Evolutionary conservation across 2,797 vertebrate species (phyloP), one percentile per base, ranked within the genome.

Genomic region (Dicrostonyx torquatus): DNA sequence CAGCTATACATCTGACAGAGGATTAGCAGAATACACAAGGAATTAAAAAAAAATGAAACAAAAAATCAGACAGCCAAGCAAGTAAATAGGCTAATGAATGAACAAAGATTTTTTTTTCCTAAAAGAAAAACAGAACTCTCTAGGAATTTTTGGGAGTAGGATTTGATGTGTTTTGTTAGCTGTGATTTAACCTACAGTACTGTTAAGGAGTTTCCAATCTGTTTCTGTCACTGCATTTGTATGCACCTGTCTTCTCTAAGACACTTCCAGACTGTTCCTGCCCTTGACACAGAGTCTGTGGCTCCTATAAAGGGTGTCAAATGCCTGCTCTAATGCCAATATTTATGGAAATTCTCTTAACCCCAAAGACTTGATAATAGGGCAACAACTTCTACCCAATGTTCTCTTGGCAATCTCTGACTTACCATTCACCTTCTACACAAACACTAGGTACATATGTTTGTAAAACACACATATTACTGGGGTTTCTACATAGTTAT

Each of bases 291-390:
- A 83, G 22, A 55, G 83, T 22, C 31, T 50, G 29, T 45, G 43
- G 20, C 45, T 85, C 45, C 12, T 8, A 6, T 7, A 64, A 68
- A 68, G 31, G 12, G 20, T 4, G 10, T 17, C 20, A 85, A 2
- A n/a, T 50, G 20, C 17, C 55, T 70, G 4, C 4, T 20, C 83
- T 86, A 50, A 50, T 83, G 4, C 10, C 72, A 18, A 55, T 14
- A 68, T 55, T 78, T 62, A 77, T 26, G 62, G 68, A 82, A 95
- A 87, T 93, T 78, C 60, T 85, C 20, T 85, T 87, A 89, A 95
- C 9, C 31, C 6, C 78, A 84, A 92, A 87, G 60, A 83, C 50
- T 87, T 92, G 64, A 70, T 64, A 26, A 13, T 18, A 64, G 18
- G 15, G 43, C 48, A 7, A 37, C 43, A 14, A 37, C 18, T 94